Conservation (phyloP, 2,797 vertebrate genomes). For the Microctenopoma steveboyesi region DNA sequence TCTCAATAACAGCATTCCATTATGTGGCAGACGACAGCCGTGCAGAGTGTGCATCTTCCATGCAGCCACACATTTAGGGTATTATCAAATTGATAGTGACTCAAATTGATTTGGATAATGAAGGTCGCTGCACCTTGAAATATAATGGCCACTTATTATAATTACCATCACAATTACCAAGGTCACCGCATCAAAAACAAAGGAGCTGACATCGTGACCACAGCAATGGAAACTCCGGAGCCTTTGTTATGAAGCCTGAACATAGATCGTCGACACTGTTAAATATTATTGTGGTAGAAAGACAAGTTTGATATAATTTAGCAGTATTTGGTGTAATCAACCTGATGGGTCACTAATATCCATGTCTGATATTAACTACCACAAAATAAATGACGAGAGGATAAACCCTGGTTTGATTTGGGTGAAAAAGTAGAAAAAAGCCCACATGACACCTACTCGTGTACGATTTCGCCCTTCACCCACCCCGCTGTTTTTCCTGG, state of each 20-base stretch:
- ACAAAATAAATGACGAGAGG: slow-evolving; percentile 6
- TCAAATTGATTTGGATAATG: slow-evolving; percentile 86
- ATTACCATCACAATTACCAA: slow-evolving; percentile 86
- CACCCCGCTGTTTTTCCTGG: neutral
- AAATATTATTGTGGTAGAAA: slow-evolving; percentile 20
- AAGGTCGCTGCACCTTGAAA: slow-evolving; percentile 85
- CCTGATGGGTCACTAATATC: slow-evolving; percentile 11
- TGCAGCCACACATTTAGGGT: slow-evolving; percentile 73
- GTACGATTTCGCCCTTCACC: slow-evolving; percentile 44
- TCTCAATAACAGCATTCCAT: slow-evolving; percentile 86
- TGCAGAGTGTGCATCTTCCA: slow-evolving; percentile 77
- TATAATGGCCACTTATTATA: slow-evolving; percentile 88
- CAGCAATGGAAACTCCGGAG: slow-evolving; percentile 44
- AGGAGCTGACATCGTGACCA: slow-evolving; percentile 73
- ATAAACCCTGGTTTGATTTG: slow-evolving; percentile 1
- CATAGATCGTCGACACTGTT: slow-evolving; percentile 13
- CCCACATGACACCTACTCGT: slow-evolving; percentile 8
- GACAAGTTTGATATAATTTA: slow-evolving; percentile 1
- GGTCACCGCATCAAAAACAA: slow-evolving; percentile 80
- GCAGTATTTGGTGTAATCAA: neutral
- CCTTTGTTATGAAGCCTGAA: slow-evolving; percentile 51
- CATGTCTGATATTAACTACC: slow-evolving; percentile 4
- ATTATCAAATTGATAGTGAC: slow-evolving; percentile 87
- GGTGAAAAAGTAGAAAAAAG: neutral
- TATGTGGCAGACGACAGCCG: slow-evolving; percentile 76